Base-by-base conservation (phyloP, 2,113 vertebrate species). In the Scatophagus argus region DNA sequence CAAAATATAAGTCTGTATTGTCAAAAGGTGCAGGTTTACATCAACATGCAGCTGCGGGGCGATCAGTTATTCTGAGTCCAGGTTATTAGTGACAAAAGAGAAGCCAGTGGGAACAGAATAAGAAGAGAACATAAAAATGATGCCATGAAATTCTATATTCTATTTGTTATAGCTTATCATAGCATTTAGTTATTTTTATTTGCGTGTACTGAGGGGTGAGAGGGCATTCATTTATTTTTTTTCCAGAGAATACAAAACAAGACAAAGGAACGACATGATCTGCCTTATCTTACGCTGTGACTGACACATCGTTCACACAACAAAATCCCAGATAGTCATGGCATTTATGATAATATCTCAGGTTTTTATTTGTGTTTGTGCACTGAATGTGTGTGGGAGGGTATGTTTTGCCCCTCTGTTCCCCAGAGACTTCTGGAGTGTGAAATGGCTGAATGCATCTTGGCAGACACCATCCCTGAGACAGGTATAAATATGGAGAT, bases 391-490 rank as follows among this genome's bases (percentile, higher is more conserved):
- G 23, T 74, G 79, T 70, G 64, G 62, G 73, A 49, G 27, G 69
- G 43, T 14, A 5, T 56, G 34, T 64, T 21, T 62, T n/a, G 19
- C 12, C 27, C 16, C 10, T 3, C 10, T 1, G 9, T 14, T 47
- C 84, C 44, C 51, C 0, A 65, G 58, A 81, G 82, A 76, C 70
- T 34, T 55, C 49, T 27, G 36, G 64, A 81, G 82, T 79, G 84
- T 82, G 73, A 88, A 82, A 83, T 81, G 61, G 78, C 63, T 74
- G 52, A 68, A 77, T 0, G 55, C 59, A 81, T 72, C 61, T 62
- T 74, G 67, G 66, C 52, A 78, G 54, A 56, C 47, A 27, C 9
- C 43, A 27, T 39, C 36, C 16, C 25, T 31, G 60, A 79, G 65
- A 82, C 49, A 54, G 51, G 58, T 27, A n/a, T 63, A 21, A 62